These are phyloP conservation scores for Heliconius ismenius DNA, from an alignment of 2,888 invertebrate genomes.

Conservation along the genomic window DNA sequence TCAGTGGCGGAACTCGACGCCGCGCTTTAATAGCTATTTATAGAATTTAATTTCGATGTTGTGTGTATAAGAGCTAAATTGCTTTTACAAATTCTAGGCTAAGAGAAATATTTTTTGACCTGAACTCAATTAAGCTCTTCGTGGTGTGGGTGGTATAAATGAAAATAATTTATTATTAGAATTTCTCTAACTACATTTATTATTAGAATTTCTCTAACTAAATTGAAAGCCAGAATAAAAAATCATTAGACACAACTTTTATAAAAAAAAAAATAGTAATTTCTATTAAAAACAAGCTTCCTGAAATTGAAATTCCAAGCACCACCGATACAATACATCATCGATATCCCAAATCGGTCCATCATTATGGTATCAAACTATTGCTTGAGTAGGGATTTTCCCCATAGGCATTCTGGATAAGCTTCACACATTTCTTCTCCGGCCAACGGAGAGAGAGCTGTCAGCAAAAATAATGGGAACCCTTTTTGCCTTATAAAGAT, in stretches of 20 bases:
- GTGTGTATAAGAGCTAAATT: not conserved
- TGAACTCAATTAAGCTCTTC: not conserved
- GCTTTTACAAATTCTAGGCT: not conserved
- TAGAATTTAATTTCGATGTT: not conserved
- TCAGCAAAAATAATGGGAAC: slow-evolving; percentile 45
- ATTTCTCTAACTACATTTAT: too few relatives aligned
- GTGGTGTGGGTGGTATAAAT: not conserved
- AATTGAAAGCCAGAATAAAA: not conserved
- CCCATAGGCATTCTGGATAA: slow-evolving; percentile 55
- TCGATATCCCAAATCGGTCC: slow-evolving; percentile 47
- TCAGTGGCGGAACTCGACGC: too few relatives aligned
- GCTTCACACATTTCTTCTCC: slow-evolving; percentile 53
- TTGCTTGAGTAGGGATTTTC: slow-evolving; percentile 52
- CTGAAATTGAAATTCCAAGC: not conserved
- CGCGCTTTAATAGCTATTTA: not conserved
- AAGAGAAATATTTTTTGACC: not conserved
- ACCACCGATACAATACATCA: slow-evolving; percentile 12
- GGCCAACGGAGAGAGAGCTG: slow-evolving; percentile 50
- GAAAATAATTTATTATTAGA: too few relatives aligned
- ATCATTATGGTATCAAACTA: slow-evolving; percentile 58
- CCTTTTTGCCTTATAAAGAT: slow-evolving; percentile 39
- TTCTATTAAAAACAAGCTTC: not conserved
- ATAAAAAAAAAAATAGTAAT: not conserved
- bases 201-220: too few relatives aligned
- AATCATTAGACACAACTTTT: not conserved